Percentiles rank a stretch among this genome's conserved stretches.
Conservation (phyloP, 2,888 invertebrate species). For the Andrena bicolor region DNA sequence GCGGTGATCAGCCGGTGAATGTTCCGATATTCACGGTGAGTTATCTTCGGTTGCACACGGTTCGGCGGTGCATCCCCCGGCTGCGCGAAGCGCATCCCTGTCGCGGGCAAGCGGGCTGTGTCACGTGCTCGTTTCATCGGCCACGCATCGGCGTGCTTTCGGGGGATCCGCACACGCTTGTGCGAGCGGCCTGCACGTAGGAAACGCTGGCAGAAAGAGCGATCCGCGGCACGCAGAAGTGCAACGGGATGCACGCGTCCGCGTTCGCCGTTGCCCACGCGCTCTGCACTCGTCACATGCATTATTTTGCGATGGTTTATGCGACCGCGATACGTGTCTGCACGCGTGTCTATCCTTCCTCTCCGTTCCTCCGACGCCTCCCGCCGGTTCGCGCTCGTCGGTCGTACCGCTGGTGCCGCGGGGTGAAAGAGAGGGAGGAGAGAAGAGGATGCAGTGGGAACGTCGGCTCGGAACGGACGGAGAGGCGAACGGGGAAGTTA, state of each 20-base stretch:
- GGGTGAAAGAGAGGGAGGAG: neutral
- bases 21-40: constrained; percentile 60
- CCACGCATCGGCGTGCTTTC: constrained; percentile 37
- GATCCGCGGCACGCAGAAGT: constrained; percentile 4
- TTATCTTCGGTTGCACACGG: constrained; percentile 44
- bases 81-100: constrained; percentile 14
- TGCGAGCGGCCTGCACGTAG: neutral
- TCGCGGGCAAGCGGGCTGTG: constrained; percentile 53
- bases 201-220: neutral
- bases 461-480: constrained; percentile 43
- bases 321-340: constrained; percentile 47
- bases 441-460: constrained; percentile 36
- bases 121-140: constrained; percentile 59
- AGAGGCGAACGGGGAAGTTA: constrained; percentile 60
- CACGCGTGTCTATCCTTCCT: constrained; percentile 45
- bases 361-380: constrained; percentile 9
- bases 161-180: constrained; percentile 6
- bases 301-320: constrained; percentile 66
- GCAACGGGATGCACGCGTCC: constrained; percentile 39
- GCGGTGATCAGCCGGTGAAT: constrained; percentile 46
- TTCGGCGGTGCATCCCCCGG: constrained; percentile 3
- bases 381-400: neutral
- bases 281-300: constrained; percentile 61
- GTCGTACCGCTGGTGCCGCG: neutral
- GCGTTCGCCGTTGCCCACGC: constrained; percentile 44